Percentiles rank a stretch among this genome's conserved stretches.
Conservation (phyloP, 1,140 invertebrate genomes). For the Ceratina australensis region DNA sequence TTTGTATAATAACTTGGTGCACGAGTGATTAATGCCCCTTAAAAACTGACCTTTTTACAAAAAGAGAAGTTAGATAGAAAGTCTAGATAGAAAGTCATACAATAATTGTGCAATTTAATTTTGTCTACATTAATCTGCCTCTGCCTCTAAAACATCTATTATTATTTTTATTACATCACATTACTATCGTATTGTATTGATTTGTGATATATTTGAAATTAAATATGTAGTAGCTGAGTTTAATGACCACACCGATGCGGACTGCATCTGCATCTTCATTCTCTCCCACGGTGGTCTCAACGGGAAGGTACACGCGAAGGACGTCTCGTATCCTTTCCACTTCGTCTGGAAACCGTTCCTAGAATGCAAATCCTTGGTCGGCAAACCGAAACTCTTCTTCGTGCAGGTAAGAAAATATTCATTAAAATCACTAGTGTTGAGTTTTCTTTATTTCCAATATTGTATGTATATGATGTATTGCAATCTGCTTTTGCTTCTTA, state of each 20-base stretch:
- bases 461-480: not conserved
- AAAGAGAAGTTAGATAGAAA: too few species aligned
- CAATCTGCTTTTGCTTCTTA: too few species aligned
- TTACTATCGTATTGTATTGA: too few species aligned
- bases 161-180: too few species aligned
- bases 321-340: constrained; percentile 79
- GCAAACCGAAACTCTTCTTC: constrained; percentile 85
- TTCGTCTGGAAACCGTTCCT: constrained; percentile 83
- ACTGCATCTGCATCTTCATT: constrained; percentile 83
- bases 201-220: too few species aligned
- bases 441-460: not conserved
- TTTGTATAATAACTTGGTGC: too few species aligned
- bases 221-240: constrained; percentile 68
- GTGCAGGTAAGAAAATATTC: constrained; percentile 78
- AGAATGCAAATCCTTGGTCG: constrained; percentile 82
- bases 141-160: too few species aligned
- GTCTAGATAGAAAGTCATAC: too few species aligned
- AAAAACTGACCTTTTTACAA: too few species aligned
- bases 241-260: constrained; percentile 81
- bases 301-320: constrained; percentile 81
- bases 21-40: too few species aligned
- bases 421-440: not conserved
- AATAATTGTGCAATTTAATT: too few species aligned
- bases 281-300: constrained; percentile 83
- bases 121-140: too few species aligned